phyloP scores from a whole-genome alignment of 2,888 invertebrate genomes.

The Orthosia cruda region DNA sequence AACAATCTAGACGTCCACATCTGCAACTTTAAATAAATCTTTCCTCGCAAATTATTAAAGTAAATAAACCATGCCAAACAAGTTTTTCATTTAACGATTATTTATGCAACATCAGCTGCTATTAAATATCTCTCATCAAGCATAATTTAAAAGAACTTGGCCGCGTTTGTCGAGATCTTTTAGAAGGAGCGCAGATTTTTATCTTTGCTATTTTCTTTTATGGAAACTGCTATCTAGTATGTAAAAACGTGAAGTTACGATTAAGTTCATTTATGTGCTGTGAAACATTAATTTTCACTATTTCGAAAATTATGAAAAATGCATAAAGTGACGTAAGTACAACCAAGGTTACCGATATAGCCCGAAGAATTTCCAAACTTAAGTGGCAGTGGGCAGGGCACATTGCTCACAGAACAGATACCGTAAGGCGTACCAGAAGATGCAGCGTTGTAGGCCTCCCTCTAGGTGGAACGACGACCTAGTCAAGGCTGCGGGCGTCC shows the following conservation, averaged over 20 bases:
- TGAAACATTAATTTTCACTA: neutral
- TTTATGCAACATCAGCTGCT: conserved; percentile 56
- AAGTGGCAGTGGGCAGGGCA: too few relatives aligned
- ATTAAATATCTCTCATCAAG: conserved; percentile 62
- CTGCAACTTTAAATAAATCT: conserved; percentile 47
- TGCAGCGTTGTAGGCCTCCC: too few relatives aligned
- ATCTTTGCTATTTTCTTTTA: conserved; percentile 37
- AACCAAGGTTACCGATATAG: too few relatives aligned
- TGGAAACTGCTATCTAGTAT: conserved; percentile 21
- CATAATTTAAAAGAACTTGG: conserved; percentile 43
- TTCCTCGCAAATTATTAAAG: conserved; percentile 47
- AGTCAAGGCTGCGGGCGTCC: too few relatives aligned
- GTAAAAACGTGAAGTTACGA: conserved; percentile 4
- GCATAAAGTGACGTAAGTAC: too few relatives aligned
- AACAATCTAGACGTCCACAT: conserved; percentile 41
- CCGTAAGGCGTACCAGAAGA: too few relatives aligned
- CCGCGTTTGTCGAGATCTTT: conserved; percentile 31
- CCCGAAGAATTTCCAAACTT: too few relatives aligned
- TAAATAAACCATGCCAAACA: conserved; percentile 53
- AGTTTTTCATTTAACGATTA: conserved; percentile 46
- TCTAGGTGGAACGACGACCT: too few relatives aligned
- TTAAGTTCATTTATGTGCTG: neutral
- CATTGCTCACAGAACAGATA: too few relatives aligned
- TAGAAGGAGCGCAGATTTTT: conserved; percentile 35
- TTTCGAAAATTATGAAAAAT: neutral